phyloP scores from a whole-genome alignment of 2,888 invertebrate genomes.

The Andrena chrysosceles region DNA sequence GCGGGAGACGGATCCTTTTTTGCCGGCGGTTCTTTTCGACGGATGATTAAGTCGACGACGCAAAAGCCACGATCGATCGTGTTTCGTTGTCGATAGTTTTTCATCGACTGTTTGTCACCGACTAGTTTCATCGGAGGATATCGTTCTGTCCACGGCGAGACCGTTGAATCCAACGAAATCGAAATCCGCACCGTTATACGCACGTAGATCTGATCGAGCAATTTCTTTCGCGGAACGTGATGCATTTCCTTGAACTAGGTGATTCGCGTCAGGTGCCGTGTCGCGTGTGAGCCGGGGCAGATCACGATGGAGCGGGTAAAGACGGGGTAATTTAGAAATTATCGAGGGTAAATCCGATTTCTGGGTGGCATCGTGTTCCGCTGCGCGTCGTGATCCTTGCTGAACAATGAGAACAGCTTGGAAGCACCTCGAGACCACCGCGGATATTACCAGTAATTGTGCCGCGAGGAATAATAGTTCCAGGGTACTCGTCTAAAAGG shows the following conservation, averaged over 20 bases:
- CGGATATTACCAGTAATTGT: slow-evolving; percentile 44
- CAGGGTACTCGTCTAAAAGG: slow-evolving; percentile 4
- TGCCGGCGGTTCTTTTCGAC: slow-evolving; percentile 16
- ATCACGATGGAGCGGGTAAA: background rate
- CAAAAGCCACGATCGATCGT: background rate
- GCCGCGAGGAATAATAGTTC: slow-evolving; percentile 32
- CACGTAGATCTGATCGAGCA: background rate
- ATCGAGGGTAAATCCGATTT: slow-evolving; percentile 35
- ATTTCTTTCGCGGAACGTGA: background rate
- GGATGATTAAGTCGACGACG: slow-evolving; percentile 5
- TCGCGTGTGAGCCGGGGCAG: slow-evolving; percentile 5
- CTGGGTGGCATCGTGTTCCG: slow-evolving; percentile 37
- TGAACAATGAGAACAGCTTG: slow-evolving; percentile 11
- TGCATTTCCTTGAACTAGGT: background rate
- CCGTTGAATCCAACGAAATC: slow-evolving; percentile 1
- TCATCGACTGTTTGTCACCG: background rate
- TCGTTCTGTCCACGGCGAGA: background rate
- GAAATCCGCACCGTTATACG: background rate
- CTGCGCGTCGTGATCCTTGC: slow-evolving; percentile 16
- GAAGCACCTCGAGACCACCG: slow-evolving; percentile 14
- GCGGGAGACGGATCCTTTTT: slow-evolving; percentile 25
- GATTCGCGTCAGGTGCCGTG: background rate
- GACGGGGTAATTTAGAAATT: slow-evolving; percentile 28
- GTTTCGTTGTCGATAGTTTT: background rate
- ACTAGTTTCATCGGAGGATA: background rate